These are phyloP conservation scores for Potamarius usumacintae DNA, from an alignment of 2,113 vertebrate genomes.

Conservation along the genomic window DNA sequence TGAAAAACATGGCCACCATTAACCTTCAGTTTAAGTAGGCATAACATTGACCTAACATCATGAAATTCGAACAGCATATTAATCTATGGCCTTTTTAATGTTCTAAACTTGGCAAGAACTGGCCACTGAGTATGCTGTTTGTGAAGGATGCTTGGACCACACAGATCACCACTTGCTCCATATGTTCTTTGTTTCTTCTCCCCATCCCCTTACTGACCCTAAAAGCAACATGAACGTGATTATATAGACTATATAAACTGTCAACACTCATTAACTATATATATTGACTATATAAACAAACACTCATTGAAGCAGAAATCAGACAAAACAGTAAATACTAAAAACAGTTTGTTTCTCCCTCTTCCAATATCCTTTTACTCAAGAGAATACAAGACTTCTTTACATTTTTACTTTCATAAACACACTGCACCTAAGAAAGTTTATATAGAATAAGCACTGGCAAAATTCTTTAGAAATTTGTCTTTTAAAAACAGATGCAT, in stretches of 20 bases:
- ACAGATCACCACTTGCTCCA: not conserved
- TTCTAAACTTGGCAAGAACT: not conserved
- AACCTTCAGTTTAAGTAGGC: not conserved
- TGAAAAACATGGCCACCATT: not conserved
- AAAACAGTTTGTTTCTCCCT: not conserved
- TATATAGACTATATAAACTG: not conserved
- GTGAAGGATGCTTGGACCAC: too few species aligned
- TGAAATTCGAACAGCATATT: not conserved
- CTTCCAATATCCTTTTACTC: not conserved
- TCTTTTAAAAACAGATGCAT: not conserved
- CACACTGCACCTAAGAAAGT: not conserved
- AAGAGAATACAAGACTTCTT: not conserved
- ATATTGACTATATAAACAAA: not conserved
- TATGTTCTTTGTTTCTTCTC: not conserved
- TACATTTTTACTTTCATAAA: not conserved
- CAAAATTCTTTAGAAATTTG: not conserved
- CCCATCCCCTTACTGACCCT: too few species aligned
- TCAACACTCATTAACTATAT: not conserved
- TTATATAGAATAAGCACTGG: not conserved
- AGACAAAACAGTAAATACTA: not conserved
- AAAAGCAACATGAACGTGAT: too few species aligned
- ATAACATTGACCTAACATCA: not conserved
- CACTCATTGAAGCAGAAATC: too few species aligned
- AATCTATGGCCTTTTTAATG: not conserved
- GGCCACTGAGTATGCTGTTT: not conserved